These are phyloP conservation scores for Chloebia gouldiae DNA, from an alignment of 2,113 vertebrate species.

Conservation along the genomic window DNA sequence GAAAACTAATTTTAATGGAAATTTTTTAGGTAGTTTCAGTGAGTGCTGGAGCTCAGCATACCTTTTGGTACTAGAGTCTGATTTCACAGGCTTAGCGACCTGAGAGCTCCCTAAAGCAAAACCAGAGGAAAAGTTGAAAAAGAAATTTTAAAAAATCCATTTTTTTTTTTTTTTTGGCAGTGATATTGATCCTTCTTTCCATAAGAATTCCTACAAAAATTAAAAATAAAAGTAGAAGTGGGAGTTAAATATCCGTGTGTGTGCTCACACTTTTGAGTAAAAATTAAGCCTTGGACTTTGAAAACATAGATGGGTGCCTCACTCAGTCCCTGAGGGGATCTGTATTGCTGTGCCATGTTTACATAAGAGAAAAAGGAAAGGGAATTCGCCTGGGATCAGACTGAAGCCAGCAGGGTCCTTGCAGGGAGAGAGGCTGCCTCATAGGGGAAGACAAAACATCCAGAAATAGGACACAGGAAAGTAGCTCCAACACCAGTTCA, in stretches of 20 bases:
- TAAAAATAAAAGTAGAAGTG: background rate
- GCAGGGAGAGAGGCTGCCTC: background rate
- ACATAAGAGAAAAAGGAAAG: background rate
- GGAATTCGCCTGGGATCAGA: background rate
- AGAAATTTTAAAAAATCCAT: too few relatives aligned
- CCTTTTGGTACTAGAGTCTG: background rate
- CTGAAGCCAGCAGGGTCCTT: background rate
- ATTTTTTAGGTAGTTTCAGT: background rate
- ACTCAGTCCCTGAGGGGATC: background rate
- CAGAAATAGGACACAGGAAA: background rate
- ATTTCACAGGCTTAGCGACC: background rate
- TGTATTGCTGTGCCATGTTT: background rate
- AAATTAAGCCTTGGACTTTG: background rate
- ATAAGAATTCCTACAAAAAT: background rate
- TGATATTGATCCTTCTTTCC: background rate
- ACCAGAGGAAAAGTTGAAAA: background rate
- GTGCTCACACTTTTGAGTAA: background rate
- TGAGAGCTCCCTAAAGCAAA: background rate
- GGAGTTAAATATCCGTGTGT: background rate
- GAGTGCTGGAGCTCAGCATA: background rate
- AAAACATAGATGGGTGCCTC: background rate
- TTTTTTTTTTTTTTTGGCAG: background rate
- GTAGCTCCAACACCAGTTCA: background rate
- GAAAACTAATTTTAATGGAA: background rate
- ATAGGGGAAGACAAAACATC: background rate